These are phyloP conservation scores for Synchiropus splendidus DNA, from an alignment of 2,113 vertebrate species.

Conservation along the genomic window DNA sequence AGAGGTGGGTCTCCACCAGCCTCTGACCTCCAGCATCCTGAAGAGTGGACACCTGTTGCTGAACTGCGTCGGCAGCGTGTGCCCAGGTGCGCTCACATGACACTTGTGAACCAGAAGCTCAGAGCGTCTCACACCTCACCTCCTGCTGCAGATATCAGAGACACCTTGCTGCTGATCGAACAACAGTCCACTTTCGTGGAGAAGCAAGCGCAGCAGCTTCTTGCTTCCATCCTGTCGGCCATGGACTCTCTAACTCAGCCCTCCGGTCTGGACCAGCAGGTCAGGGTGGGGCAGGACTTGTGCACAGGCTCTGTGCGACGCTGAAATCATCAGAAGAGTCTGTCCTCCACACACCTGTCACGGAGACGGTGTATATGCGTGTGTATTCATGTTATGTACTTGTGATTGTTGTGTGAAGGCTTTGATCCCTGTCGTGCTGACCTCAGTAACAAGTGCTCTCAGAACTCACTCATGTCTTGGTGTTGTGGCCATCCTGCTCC, in stretches of 20 bases:
- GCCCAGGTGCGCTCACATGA: slow-evolving; percentile 68
- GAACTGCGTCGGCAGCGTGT: slow-evolving; percentile 68
- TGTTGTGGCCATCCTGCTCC: too few species aligned
- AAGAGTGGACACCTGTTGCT: slow-evolving; percentile 77
- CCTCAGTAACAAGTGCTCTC: too few species aligned
- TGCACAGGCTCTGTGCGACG: too few species aligned
- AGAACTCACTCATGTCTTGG: too few species aligned
- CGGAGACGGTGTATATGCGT: too few species aligned
- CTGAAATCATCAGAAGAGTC: too few species aligned
- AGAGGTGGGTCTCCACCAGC: slow-evolving; percentile 69
- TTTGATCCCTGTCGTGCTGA: too few species aligned
- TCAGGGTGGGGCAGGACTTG: neutral
- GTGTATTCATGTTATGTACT: too few species aligned
- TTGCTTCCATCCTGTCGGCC: slow-evolving; percentile 71
- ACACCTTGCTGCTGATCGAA: slow-evolving; percentile 72
- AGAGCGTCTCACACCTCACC: neutral
- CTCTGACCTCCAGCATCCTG: slow-evolving; percentile 71
- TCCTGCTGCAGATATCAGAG: slow-evolving; percentile 70
- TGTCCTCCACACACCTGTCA: too few species aligned
- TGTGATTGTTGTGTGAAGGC: too few species aligned
- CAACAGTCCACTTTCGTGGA: slow-evolving; percentile 72
- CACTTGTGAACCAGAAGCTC: neutral
- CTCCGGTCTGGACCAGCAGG: neutral
- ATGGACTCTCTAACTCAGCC: slow-evolving; percentile 52
- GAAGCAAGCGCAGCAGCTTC: slow-evolving; percentile 63